Conservation (phyloP, 92 coral and sea anemone genomes). For the Paragorgia papillata region DNA sequence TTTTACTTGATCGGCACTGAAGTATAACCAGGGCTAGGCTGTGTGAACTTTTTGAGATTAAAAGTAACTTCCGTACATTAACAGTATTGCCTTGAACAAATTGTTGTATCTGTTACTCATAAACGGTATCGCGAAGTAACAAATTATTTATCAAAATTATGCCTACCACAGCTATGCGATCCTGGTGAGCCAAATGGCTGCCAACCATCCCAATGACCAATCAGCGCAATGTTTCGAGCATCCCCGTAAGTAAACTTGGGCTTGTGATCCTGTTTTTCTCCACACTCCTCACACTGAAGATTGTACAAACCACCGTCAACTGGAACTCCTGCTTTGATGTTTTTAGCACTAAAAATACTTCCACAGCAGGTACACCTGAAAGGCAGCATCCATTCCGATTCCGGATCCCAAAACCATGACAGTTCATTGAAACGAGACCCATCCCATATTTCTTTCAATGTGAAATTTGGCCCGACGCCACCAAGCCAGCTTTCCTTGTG, state of each 20-base stretch:
- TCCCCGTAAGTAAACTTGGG: slow-evolving; percentile 14
- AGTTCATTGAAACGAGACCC: slow-evolving; percentile 60
- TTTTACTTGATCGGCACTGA: too few species aligned
- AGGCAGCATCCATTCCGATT: slow-evolving; percentile 62
- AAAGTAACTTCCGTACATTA: too few species aligned
- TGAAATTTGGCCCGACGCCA: slow-evolving; percentile 35
- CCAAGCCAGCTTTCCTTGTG: slow-evolving; percentile 71
- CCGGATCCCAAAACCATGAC: slow-evolving; percentile 69
- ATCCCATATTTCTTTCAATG: slow-evolving; percentile 61
- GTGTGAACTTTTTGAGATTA: too few species aligned
- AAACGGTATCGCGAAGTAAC: too few species aligned
- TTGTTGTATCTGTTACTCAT: too few species aligned
- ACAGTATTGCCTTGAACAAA: too few species aligned
- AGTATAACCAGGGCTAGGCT: too few species aligned
- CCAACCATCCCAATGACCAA: slow-evolving; percentile 72
- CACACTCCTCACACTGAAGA: slow-evolving; percentile 35
- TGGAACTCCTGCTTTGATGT: too few species aligned
- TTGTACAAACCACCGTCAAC: too few species aligned
- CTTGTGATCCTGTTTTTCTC: neutral
- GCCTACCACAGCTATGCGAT: too few species aligned
- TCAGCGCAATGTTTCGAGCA: slow-evolving; percentile 47
- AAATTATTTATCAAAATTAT: too few species aligned
- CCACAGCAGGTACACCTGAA: slow-evolving; percentile 3
- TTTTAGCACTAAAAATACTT: too few species aligned
- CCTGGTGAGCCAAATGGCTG: slow-evolving; percentile 54